These are phyloP conservation scores for Electrophaes corylata DNA, from an alignment of 2,888 invertebrate genomes.

Conservation along the genomic window DNA sequence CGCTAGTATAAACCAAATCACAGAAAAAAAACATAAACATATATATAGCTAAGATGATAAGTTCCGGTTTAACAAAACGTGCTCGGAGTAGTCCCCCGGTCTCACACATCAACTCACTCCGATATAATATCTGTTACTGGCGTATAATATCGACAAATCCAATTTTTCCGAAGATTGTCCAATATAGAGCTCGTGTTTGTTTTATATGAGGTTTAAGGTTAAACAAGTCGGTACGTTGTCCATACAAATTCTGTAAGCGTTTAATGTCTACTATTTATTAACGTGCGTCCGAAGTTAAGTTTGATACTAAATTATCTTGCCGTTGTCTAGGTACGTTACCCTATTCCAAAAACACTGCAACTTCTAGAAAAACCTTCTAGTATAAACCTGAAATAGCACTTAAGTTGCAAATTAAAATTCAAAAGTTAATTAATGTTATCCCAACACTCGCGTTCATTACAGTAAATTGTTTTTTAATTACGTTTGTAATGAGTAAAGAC, in stretches of 20 bases:
- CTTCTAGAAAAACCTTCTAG: too few relatives aligned
- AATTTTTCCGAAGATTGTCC: constrained; percentile 25
- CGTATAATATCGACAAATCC: constrained; percentile 30
- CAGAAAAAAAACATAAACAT: too few relatives aligned
- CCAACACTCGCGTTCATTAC: constrained; percentile 7
- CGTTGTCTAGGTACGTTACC: too few relatives aligned
- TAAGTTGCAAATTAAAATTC: constrained; percentile 7
- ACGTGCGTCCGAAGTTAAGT: too few relatives aligned
- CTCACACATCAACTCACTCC: constrained; percentile 14
- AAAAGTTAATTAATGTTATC: constrained; percentile 19
- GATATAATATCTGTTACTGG: constrained; percentile 38
- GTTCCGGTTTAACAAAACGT: background rate
- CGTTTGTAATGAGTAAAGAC: constrained; percentile 15
- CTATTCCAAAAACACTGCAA: background rate
- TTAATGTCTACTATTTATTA: too few relatives aligned
- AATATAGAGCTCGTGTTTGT: constrained; percentile 8
- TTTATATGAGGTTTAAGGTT: background rate
- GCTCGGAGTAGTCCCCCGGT: constrained; percentile 1
- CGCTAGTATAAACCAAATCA: too few relatives aligned
- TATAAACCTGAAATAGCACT: constrained; percentile 6
- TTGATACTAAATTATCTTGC: too few relatives aligned
- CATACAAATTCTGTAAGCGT: too few relatives aligned
- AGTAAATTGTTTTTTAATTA: constrained; percentile 23
- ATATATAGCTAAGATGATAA: too few relatives aligned
- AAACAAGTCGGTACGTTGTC: too few relatives aligned